phyloP scores from a whole-genome alignment of 1,140 invertebrate genomes.

The Linepithema humile region DNA sequence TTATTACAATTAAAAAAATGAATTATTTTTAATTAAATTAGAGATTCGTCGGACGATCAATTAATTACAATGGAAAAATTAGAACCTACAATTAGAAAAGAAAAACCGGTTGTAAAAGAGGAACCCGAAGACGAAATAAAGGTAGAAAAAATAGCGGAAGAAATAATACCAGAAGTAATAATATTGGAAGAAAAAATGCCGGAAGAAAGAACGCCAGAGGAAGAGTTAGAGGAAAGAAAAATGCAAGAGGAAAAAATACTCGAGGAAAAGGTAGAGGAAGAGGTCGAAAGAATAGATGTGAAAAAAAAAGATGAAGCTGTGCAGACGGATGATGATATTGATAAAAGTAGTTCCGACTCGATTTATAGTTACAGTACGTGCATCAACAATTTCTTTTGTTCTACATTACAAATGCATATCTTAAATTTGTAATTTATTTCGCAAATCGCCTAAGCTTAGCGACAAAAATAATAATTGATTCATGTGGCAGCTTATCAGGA shows the following conservation, averaged over 20 bases:
- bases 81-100: not conserved
- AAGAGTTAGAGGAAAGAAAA: no score
- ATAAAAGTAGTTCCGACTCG: conserved; percentile 45
- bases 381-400: not conserved
- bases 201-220: not conserved
- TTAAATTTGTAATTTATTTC: not conserved
- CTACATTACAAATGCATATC: no score
- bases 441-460: not conserved
- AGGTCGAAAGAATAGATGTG: conserved; percentile 34
- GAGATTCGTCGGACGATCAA: conserved; percentile 70
- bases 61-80: not conserved
- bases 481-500: conserved; percentile 72
- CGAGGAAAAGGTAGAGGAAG: conserved; percentile 34
- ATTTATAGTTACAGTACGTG: conserved; percentile 75
- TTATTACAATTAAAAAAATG: conserved; percentile 42
- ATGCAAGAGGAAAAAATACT: not conserved
- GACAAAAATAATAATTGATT: not conserved
- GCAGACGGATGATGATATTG: conserved; percentile 52
- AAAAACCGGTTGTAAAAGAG: not conserved
- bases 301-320: conserved; percentile 44
- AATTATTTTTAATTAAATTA: conserved; percentile 58
- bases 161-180: not conserved
- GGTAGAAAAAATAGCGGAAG: not conserved
- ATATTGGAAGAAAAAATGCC: not conserved
- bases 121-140: not conserved